These are phyloP conservation scores for Noturus placidus DNA, from an alignment of 2,113 vertebrate species.

Conservation along the genomic window DNA sequence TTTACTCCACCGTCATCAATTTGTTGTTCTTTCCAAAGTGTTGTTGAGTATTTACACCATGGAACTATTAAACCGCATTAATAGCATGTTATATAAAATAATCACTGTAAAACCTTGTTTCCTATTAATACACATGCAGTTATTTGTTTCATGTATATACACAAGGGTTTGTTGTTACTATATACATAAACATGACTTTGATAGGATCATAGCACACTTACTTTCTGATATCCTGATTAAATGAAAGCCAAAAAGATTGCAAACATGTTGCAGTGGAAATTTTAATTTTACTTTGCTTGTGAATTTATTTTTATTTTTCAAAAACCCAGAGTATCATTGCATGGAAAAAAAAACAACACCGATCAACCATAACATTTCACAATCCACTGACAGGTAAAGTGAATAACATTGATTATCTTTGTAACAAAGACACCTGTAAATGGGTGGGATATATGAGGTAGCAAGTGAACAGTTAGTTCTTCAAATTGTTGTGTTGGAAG, in stretches of 20 bases:
- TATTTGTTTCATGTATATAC: slow-evolving; percentile 1
- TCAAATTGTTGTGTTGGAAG: too few species aligned
- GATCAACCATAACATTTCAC: too few species aligned
- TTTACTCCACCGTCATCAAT: neutral
- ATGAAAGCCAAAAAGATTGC: neutral
- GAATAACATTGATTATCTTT: too few species aligned
- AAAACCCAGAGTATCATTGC: neutral
- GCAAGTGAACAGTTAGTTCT: too few species aligned
- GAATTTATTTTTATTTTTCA: neutral
- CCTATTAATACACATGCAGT: neutral
- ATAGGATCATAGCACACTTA: neutral
- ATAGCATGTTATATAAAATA: neutral
- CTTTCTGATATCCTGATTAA: neutral
- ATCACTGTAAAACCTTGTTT: neutral
- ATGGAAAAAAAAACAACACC: neutral
- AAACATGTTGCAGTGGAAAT: neutral
- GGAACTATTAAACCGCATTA: neutral
- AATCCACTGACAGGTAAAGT: too few species aligned
- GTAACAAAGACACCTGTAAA: too few species aligned
- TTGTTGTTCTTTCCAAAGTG: neutral
- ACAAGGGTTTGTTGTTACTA: neutral
- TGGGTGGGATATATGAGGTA: too few species aligned
- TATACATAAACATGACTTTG: neutral
- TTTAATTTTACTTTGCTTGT: neutral
- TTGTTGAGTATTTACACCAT: too few species aligned